Percentiles rank a stretch among this genome's conserved stretches.
These are phyloP conservation scores for Clepsis dumicolana DNA, from an alignment of 2,888 invertebrate species.

Conservation along the genomic window DNA sequence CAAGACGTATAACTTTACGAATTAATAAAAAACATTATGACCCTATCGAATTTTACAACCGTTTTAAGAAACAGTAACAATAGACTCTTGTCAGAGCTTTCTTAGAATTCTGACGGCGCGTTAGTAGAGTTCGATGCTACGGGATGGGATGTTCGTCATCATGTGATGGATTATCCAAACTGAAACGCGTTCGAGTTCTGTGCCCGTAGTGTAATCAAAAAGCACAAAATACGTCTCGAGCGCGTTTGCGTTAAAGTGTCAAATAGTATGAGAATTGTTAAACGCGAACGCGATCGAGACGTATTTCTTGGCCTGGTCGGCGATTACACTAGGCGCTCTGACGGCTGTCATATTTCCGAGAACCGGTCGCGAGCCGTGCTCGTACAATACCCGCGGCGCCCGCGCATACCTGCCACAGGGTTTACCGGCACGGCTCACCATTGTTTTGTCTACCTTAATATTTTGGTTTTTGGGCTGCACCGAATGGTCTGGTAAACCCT, in stretches of 20 bases:
- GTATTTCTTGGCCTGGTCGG: too few relatives aligned
- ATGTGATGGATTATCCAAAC: slow-evolving; percentile 36
- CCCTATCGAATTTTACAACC: slow-evolving; percentile 44
- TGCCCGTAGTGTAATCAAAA: too few relatives aligned
- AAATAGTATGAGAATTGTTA: too few relatives aligned
- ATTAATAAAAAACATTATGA: slow-evolving; percentile 18
- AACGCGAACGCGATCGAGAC: too few relatives aligned
- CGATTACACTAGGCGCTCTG: too few relatives aligned
- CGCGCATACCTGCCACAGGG: slow-evolving; percentile 62
- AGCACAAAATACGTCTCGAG: too few relatives aligned
- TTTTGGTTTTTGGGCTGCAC: slow-evolving; percentile 57
- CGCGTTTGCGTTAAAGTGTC: too few relatives aligned
- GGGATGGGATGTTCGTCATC: slow-evolving; percentile 10
- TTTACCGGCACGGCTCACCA: slow-evolving; percentile 45
- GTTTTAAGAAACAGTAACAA: slow-evolving; percentile 54
- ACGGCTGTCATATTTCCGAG: slow-evolving; percentile 69
- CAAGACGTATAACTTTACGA: slow-evolving; percentile 10
- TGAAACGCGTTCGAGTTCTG: slow-evolving; percentile 32
- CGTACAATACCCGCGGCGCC: slow-evolving; percentile 66
- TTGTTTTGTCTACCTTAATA: slow-evolving; percentile 63
- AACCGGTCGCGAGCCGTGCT: slow-evolving; percentile 69
- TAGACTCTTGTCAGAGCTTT: slow-evolving; percentile 38
- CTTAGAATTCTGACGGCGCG: slow-evolving; percentile 7
- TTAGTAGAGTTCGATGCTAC: slow-evolving; percentile 28
- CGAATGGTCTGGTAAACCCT: slow-evolving; percentile 19